A percentile compares a stretch with the other conserved stretches of the same genome.
Conservation (phyloP, 2,113 vertebrate genomes). For the Neolamprologus sp. region DNA sequence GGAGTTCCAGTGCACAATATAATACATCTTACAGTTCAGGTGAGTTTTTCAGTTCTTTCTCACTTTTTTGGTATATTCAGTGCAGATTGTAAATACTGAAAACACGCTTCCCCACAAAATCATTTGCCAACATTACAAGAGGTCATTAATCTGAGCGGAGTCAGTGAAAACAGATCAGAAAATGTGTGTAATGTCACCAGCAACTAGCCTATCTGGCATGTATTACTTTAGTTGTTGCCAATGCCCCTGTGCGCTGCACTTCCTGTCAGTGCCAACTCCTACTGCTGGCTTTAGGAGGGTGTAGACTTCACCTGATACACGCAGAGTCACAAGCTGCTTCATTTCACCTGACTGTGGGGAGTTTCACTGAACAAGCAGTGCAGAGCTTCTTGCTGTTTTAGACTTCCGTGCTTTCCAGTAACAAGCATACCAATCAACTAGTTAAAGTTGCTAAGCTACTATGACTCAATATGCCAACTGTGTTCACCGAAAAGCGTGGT, state of each 20-base stretch:
- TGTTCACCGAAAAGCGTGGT: not conserved
- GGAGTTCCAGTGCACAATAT: not conserved
- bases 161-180: not conserved
- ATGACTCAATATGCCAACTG: not conserved
- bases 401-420: not conserved
- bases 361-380: not conserved
- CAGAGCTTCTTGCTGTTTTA: not conserved
- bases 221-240: slow-evolving; percentile 18
- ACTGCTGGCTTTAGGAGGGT: slow-evolving; percentile 22
- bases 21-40: not conserved
- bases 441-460: not conserved
- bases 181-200: slow-evolving; percentile 10
- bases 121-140: not conserved
- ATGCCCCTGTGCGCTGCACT: not conserved
- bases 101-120: not conserved
- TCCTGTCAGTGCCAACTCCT: slow-evolving; percentile 29
- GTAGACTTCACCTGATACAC: slow-evolving; percentile 36
- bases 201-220: slow-evolving; percentile 17
- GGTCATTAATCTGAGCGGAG: not conserved
- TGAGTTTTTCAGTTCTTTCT: not conserved
- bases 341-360: slow-evolving; percentile 21
- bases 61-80: not conserved
- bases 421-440: not conserved
- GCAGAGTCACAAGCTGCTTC: slow-evolving; percentile 34
- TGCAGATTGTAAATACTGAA: not conserved